Percentiles rank a stretch among this genome's conserved stretches.
phyloP scores from a whole-genome alignment of 2,888 invertebrate species.

The Onthophagus sagittarius region DNA sequence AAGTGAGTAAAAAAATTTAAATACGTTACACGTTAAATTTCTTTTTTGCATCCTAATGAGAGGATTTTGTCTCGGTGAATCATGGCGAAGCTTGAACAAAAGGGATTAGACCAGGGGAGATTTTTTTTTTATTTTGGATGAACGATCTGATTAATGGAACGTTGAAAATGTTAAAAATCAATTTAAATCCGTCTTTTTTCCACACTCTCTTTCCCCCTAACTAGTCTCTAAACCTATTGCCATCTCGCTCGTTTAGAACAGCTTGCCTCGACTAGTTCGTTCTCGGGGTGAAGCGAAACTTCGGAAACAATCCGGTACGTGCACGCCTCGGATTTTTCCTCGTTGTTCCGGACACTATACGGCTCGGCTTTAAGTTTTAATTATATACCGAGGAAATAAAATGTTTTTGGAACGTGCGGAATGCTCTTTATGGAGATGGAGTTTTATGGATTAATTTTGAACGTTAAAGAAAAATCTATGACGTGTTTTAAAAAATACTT shows the following conservation, averaged over 20 bases:
- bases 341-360: slow-evolving; percentile 2
- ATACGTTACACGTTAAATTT: too few species aligned
- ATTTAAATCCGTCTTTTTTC: not conserved
- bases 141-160: not conserved
- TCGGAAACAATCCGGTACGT: slow-evolving; percentile 6
- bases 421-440: slow-evolving; percentile 9
- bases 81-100: not conserved
- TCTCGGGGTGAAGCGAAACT: slow-evolving; percentile 1
- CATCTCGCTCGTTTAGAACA: not conserved
- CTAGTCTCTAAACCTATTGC: not conserved
- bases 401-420: slow-evolving; percentile 11
- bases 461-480: not conserved
- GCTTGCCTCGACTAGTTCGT: not conserved
- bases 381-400: slow-evolving; percentile 6
- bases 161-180: slow-evolving; percentile 4
- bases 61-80: not conserved
- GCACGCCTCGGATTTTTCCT: not conserved
- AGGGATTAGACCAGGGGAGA: not conserved
- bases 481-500: not conserved
- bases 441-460: not conserved
- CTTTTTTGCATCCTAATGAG: not conserved
- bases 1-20: too few species aligned
- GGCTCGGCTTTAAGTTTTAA: slow-evolving; percentile 5
- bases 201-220: not conserved
- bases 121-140: not conserved